Base-by-base conservation (phyloP, 2,888 invertebrate genomes). In the Coremacera marginata region DNA sequence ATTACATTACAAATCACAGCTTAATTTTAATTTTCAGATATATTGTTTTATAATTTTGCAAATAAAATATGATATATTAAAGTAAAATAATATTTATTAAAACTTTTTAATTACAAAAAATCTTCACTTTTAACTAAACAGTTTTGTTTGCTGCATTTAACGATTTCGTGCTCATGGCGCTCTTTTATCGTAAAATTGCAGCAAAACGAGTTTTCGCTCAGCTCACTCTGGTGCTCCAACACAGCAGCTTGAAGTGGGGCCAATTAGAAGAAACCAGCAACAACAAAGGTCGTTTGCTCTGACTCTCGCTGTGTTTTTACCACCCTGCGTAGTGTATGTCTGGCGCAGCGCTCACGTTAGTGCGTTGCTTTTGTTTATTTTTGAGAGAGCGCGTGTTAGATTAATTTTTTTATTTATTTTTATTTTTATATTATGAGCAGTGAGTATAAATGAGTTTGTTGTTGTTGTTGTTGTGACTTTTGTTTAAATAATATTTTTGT, bases 321-420 rank as follows among this genome's bases (percentile, higher is more conserved):
- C 67, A 37, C 67, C 9, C 67, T 49, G 14, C 11, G 2, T n/a
- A n/a, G n/a, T 19, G 0, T 44, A 25, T 3, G 8, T 67, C 25
- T 67, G 60, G 16, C 16, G 11, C 5, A 7, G 11, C 25, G 19
- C 60, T 27, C 60, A 27, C 60, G 14, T 31, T 27, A 60, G 22
- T 34, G 37, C 44, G 57, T 60, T 72, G 27, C 44, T 72, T 72
- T 72, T 72, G 71, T 72, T 72, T 72, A 72, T 60, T 72, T 60
- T 57, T 72, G 71, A 72, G 55, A 57, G 70, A 70, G 57, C 34
- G 55, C 63, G 63, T 65, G 63, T 65, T 65, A 16, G 14, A 55
- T 2, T 19, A 19, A 1, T 5, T 55, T 19, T 19, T 19, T 55
- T 19, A 8, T 19, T 55, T 22, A 2, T 19, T 19, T n/a, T 19